Conservation (phyloP, 1,140 invertebrate species). For the Drosophila nannoptera region DNA sequence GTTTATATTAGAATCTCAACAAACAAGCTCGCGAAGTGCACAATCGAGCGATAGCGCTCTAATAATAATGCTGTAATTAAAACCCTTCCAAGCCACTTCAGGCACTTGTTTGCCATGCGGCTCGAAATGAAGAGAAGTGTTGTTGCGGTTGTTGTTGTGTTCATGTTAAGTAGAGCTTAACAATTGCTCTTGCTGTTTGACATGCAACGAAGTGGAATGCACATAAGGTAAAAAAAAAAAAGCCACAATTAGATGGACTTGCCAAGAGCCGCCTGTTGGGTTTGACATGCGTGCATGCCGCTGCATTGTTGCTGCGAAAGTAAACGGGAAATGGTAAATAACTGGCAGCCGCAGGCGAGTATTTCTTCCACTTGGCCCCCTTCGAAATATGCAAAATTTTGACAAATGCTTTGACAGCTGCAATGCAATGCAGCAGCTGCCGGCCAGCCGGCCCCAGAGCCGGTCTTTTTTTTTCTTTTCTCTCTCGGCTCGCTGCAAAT, state of each 20-base stretch:
- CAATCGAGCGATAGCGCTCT: background rate
- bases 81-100: background rate
- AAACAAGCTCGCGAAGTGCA: too few species aligned
- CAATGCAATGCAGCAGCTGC: constrained; percentile 44
- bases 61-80: constrained; percentile 1
- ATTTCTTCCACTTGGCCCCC: too few species aligned
- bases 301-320: constrained; percentile 13
- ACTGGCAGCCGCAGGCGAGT: too few species aligned
- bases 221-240: constrained; percentile 29
- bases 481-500: too few species aligned
- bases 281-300: background rate
- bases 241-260: constrained; percentile 58
- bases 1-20: too few species aligned
- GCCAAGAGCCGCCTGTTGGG: constrained; percentile 2
- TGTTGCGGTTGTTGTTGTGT: constrained; percentile 12
- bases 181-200: constrained; percentile 40
- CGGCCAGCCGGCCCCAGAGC: constrained; percentile 19
- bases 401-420: constrained; percentile 70
- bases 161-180: constrained; percentile 30
- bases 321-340: constrained; percentile 14
- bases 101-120: too few species aligned
- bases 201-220: constrained; percentile 51
- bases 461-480: constrained; percentile 13
- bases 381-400: constrained; percentile 69
- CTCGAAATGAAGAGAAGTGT: too few species aligned